These are phyloP conservation scores for Opisthocomus hoazin DNA, from an alignment of 2,113 vertebrate genomes.

Conservation along the genomic window DNA sequence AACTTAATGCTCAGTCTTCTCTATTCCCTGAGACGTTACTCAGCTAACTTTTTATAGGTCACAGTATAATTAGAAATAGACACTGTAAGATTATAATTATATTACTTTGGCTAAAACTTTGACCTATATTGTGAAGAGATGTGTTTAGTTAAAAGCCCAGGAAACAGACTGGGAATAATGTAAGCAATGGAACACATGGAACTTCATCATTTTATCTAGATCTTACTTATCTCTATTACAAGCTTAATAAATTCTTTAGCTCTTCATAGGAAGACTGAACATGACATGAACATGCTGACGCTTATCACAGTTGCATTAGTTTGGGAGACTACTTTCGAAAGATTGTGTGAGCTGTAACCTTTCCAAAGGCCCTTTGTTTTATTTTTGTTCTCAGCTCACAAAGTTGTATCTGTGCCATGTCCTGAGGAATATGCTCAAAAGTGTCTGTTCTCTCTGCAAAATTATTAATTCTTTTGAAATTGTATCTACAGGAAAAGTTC, in stretches of 20 bases:
- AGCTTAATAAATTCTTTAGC: neutral
- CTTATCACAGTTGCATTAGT: neutral
- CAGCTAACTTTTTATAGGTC: constrained; percentile 44
- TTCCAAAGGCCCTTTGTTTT: neutral
- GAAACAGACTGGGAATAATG: neutral
- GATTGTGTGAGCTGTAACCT: neutral
- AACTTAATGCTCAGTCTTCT: neutral
- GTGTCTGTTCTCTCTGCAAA: neutral
- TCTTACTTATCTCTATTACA: neutral
- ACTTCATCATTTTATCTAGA: neutral
- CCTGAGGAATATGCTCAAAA: neutral
- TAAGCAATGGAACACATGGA: neutral
- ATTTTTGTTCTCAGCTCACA: neutral
- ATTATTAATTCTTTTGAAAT: constrained; percentile 2
- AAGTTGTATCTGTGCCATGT: neutral
- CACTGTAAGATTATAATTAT: neutral
- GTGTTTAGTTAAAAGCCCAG: constrained; percentile 24
- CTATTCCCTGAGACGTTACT: constrained; percentile 1
- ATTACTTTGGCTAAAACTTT: constrained; percentile 18
- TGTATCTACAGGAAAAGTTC: neutral
- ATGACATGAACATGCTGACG: neutral
- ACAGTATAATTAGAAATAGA: constrained; percentile 42
- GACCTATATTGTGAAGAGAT: constrained; percentile 22
- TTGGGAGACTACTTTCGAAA: neutral
- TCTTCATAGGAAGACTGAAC: neutral